Conservation (phyloP, 1,140 invertebrate genomes). For the Reticulitermes speratus region DNA sequence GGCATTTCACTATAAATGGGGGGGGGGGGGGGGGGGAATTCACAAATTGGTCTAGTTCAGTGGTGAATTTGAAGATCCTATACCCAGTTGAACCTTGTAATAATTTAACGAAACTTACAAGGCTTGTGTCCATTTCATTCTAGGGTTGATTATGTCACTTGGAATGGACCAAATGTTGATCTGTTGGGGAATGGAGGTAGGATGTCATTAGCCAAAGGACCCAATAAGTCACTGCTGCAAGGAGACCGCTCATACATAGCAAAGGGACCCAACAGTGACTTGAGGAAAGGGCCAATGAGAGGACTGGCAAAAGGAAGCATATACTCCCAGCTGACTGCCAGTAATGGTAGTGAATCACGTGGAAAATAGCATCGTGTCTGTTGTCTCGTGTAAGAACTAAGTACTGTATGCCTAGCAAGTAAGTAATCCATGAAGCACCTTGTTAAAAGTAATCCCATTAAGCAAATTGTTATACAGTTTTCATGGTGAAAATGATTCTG, state of each 20-base stretch:
- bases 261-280: conserved; percentile 58
- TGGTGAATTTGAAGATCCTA: too few relatives aligned
- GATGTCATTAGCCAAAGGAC: conserved; percentile 52
- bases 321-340: conserved; percentile 54
- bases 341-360: conserved; percentile 53
- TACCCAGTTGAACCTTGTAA: too few relatives aligned
- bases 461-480: not conserved
- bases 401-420: not conserved
- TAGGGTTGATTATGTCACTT: conserved; percentile 68
- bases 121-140: conserved; percentile 24
- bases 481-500: not conserved
- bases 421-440: not conserved
- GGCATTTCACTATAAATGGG: too few relatives aligned
- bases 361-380: conserved; percentile 48
- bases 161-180: conserved; percentile 64
- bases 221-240: conserved; percentile 50
- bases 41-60: too few relatives aligned
- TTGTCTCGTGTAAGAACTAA: conserved; percentile 1
- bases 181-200: conserved; percentile 47
- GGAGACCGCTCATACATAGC: conserved; percentile 50
- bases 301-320: conserved; percentile 68
- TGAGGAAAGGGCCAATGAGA: conserved; percentile 61
- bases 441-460: not conserved
- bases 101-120: too few relatives aligned
- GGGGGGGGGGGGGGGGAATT: too few relatives aligned